phyloP scores from a whole-genome alignment of 2,797 vertebrate species.

The Sciaenops ocellatus region DNA sequence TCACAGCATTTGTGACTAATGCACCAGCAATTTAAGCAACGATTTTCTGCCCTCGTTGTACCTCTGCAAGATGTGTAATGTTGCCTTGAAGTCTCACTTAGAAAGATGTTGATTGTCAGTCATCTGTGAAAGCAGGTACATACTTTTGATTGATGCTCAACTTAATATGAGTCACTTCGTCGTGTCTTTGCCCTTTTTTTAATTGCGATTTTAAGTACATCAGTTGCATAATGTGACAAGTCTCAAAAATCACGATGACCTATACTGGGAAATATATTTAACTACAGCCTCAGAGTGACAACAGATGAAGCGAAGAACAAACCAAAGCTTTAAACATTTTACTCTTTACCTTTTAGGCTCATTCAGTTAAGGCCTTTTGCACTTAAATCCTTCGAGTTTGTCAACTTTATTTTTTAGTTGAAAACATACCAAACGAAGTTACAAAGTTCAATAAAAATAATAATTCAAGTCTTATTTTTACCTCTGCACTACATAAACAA shows the following conservation, averaged over 20 bases:
- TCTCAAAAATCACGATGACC: not conserved
- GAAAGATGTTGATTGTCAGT: constrained; percentile 31
- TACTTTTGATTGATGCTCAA: constrained; percentile 17
- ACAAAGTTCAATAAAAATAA: not conserved
- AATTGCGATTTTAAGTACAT: constrained; percentile 16
- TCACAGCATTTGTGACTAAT: constrained; percentile 58
- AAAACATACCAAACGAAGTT: not conserved
- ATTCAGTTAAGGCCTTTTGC: not conserved
- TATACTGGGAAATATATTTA: constrained; percentile 4
- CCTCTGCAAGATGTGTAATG: constrained; percentile 54
- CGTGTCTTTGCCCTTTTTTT: constrained; percentile 32
- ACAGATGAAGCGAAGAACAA: not conserved
- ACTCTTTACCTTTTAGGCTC: not conserved
- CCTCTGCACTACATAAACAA: too few species aligned
- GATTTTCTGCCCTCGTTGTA: constrained; percentile 40
- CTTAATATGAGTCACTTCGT: constrained; percentile 44
- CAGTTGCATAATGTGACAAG: not conserved
- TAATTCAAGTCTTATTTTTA: too few species aligned
- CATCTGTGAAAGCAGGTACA: constrained; percentile 25
- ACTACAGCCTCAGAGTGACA: not conserved
- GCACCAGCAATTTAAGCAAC: constrained; percentile 45
- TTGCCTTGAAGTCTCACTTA: constrained; percentile 45
- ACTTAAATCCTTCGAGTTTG: not conserved
- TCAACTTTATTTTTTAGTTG: not conserved
- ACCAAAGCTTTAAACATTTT: not conserved